Evolutionary conservation across 2,113 vertebrate genomes (phyloP), one percentile per base, ranked within the genome.

Genomic region (Passer montanus): DNA sequence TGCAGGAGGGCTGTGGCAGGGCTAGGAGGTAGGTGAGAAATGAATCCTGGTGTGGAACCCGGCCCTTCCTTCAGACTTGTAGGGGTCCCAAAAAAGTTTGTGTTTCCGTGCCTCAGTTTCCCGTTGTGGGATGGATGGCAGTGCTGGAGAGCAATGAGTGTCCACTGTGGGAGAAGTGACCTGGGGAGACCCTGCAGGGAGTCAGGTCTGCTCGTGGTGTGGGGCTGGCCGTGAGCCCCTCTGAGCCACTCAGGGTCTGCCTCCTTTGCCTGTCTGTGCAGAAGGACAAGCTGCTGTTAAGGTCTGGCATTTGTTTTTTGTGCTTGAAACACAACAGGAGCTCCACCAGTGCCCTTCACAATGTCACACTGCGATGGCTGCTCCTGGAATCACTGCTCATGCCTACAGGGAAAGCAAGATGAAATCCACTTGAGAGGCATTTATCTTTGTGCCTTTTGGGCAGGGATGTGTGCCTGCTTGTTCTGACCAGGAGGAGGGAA

Each of bases 181-280:
- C 22, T 4, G 55, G 75, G 55, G 17, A 15, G 7, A 15, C 9
- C 33, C 8, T 4, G 26, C 13, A 21, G 53, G 27, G 19, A 46
- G 1, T 8, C 15, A 39, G 30, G 19, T 6, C 18, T 63, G 47
- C 49, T 39, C 1, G 0, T 15, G 39, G 6, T 6, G 15, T 18
- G 47, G 44, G 37, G 4, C n/a, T 18, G 55, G 22, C 64, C 41
- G 17, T 15, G 52, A 63, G 33, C 15, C 47, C 15, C 33, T 59
- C 73, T 15, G 49, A 56, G 59, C 33, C 0, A 0, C 39, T 28
- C 24, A 4, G 52, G 39, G 30, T 44, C 69, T 92, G 72, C 52
- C 47, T 50, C 12, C 0, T 37, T 30, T 55, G 59, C 26, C n/a
- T 50, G 10, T 21, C 72, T 81, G 50, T 50, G 39, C 43, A 44